Base-by-base conservation (phyloP, 2,797 vertebrate genomes). In the Sciaenops ocellatus region DNA sequence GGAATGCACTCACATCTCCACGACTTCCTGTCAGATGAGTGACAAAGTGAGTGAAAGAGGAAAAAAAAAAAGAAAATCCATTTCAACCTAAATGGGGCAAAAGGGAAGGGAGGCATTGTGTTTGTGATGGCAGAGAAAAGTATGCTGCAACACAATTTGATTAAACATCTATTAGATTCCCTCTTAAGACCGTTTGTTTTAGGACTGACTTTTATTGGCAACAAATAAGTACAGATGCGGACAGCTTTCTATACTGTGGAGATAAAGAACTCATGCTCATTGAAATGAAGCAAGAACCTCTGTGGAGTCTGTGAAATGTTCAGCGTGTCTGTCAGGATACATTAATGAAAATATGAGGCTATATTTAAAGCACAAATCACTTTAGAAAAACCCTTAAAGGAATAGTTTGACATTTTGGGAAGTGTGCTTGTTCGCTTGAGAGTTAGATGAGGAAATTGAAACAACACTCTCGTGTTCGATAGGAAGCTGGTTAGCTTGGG, bases 21-120 rank as follows among this genome's bases (percentile, higher is more conserved):
- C 80, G 81, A 65, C 88, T 83, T 91, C 87, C 91, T 82, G 69
- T 71, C 46, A 50, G 70, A 69, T 85, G 76, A 92, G 67, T 85
- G 82, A 89, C 81, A 79, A 80, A 91, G 67, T 76, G 65, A 26
- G 41, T 54, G 52, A 38, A 38, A 38, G 34, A 30, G 30, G 30
- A 30, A 38, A 38, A 69, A 50, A 73, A 70, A 74, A 77, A 52
- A 18, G 41, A 6, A 54, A 65, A 16, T 46, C 64, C 6, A 28
- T 86, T 80, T 70, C 56, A 70, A 65, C 17, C 28, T 38, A 63
- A 68, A 77, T 46, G 16, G 26, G 59, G 17, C 44, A 57, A 51
- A 67, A 34, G 42, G 60, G 41, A 59, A 80, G 52, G 38, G 12
- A 64, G 61, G n/a, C n/a, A 22, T 22, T 48, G 28, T 42, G 46